These are phyloP conservation scores for Pseudomyrmex pallidus DNA, from an alignment of 1,140 invertebrate genomes.

Conservation along the genomic window DNA sequence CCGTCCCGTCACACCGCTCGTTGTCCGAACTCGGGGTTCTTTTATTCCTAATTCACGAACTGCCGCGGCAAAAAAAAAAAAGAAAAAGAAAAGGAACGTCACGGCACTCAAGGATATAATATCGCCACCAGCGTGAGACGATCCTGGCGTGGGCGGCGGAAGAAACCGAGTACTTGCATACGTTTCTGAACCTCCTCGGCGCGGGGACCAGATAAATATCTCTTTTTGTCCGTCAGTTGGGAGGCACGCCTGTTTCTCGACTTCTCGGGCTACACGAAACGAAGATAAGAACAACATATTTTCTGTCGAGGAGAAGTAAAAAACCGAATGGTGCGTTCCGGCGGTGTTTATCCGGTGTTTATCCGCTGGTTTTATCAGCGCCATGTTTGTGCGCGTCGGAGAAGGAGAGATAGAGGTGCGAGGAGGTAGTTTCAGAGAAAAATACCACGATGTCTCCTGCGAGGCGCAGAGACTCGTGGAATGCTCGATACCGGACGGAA, in stretches of 20 bases:
- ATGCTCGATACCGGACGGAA: not conserved
- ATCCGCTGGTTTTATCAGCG: constrained; percentile 35
- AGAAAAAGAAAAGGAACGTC: constrained; percentile 26
- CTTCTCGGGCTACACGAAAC: constrained; percentile 50
- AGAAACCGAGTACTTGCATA: constrained; percentile 42
- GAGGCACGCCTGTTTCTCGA: constrained; percentile 57
- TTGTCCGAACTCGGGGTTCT: constrained; percentile 24
- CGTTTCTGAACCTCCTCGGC: constrained; percentile 44
- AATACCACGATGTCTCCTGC: not conserved
- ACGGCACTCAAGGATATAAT: constrained; percentile 67
- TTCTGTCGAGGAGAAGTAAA: constrained; percentile 32
- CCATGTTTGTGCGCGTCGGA: constrained; percentile 33
- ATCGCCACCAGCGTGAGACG: constrained; percentile 64
- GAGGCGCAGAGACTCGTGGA: not conserved
- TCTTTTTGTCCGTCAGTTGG: constrained; percentile 60
- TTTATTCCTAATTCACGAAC: constrained; percentile 80
- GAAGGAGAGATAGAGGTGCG: not conserved
- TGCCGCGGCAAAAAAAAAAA: constrained; percentile 54
- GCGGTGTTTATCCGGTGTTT: not conserved
- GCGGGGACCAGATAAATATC: constrained; percentile 56
- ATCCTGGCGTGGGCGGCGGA: constrained; percentile 62
- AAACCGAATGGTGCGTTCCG: constrained; percentile 39
- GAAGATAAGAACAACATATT: constrained; percentile 58
- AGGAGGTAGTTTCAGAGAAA: not conserved
- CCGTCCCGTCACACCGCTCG: constrained; percentile 47